Evolutionary conservation across 2,113 vertebrate genomes (phyloP).

Genomic region (Tiliqua scincoides): DNA sequence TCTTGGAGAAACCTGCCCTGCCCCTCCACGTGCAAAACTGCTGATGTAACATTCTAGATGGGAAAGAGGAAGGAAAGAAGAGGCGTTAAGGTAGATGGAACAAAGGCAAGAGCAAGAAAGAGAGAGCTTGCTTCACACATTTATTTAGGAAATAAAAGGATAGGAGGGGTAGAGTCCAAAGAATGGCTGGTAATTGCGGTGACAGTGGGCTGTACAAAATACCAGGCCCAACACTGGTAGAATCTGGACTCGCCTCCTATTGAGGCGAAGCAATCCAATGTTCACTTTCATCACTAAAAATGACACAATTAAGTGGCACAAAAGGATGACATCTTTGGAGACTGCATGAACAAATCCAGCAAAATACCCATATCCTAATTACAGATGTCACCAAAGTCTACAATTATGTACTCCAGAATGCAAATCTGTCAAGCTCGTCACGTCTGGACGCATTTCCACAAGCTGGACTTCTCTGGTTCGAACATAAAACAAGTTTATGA

Average conservation of each 20-base stretch:
- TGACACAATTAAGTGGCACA: not conserved
- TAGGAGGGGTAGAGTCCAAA: not conserved
- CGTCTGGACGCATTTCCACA: too few species aligned
- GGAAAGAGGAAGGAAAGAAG: not conserved
- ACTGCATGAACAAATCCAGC: not conserved
- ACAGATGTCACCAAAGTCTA: too few species aligned
- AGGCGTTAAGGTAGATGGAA: not conserved
- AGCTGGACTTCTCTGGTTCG: too few species aligned
- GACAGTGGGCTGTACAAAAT: too few species aligned
- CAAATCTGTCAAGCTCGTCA: too few species aligned
- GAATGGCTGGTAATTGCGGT: not conserved
- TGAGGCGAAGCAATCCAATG: not conserved
- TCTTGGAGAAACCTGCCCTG: not conserved
- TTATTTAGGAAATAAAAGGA: not conserved
- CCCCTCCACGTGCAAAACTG: not conserved
- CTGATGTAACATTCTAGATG: not conserved
- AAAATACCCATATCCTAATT: not conserved
- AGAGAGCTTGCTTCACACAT: not conserved
- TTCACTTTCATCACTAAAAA: not conserved
- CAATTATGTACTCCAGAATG: too few species aligned
- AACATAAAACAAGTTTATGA: too few species aligned
- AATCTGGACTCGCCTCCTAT: not conserved
- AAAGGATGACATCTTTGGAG: not conserved
- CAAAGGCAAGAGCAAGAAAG: not conserved
- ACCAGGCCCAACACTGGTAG: not conserved